Evolutionary conservation across 2,113 vertebrate species (phyloP).

Genomic region (Halcyon senegalensis): DNA sequence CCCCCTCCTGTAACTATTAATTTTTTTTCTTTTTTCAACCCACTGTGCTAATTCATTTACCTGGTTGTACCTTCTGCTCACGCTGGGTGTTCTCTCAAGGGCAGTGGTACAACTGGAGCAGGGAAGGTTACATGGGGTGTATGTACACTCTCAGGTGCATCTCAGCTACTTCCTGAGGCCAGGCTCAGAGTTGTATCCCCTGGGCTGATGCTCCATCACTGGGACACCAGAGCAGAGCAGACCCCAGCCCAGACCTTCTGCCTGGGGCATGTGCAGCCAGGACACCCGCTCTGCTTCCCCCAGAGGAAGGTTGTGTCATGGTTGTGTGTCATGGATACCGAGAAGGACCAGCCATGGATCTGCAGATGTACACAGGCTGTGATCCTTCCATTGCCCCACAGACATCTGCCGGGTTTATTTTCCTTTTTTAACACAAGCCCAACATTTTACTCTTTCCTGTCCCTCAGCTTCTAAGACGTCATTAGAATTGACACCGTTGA

Average conservation of each 20-base stretch:
- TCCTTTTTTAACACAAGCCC: not conserved
- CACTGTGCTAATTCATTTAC: not conserved
- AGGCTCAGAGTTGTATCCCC: accelerated
- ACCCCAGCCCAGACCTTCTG: not conserved
- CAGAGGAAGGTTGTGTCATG: too few relatives aligned
- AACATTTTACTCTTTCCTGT: not conserved
- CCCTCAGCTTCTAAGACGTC: not conserved
- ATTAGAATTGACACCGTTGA: not conserved
- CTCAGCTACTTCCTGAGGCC: too few relatives aligned
- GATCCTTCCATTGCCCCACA: not conserved
- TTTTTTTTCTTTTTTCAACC: not conserved
- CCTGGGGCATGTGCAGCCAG: not conserved
- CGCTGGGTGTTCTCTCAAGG: not conserved
- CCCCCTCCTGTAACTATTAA: too few relatives aligned
- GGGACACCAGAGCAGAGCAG: not conserved
- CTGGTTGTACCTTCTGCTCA: not conserved
- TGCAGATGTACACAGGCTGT: not conserved
- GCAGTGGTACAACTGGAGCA: accelerated
- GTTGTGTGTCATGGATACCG: accelerated
- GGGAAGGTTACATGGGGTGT: too few relatives aligned
- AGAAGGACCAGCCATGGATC: not conserved
- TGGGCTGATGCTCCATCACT: not conserved
- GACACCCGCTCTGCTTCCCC: not conserved
- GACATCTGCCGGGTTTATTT: not conserved
- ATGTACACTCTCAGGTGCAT: accelerated